Evolutionary conservation across 2,113 vertebrate species (phyloP), one percentile per base, ranked within the genome.

Genomic region (Xiphophorus hellerii): DNA sequence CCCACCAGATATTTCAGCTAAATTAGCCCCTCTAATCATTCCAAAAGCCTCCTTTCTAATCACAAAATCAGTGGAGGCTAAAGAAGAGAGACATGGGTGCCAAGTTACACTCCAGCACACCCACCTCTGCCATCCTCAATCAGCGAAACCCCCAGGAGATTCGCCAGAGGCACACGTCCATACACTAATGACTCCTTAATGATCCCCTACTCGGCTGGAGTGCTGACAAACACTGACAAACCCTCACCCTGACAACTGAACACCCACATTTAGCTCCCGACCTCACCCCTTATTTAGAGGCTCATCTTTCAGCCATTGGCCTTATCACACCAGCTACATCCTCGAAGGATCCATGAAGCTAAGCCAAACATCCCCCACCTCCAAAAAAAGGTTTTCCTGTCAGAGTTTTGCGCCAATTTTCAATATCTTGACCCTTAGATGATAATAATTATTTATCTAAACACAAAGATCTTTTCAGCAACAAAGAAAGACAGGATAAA

Each of bases 151-250:
- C 80, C 76, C 39, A 48, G 65, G 76, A 86, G 84, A 89, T 75
- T 62, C 48, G 5, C 70, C 3, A 37, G 76, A 89, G 83, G 77
- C 88, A 89, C 84, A 83, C 54, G 74, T 86, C 84, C 81, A 88
- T 82, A 63, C 78, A 80, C 84, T 92, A 92, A 91, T 89, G 84
- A 90, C 83, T 86, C 82, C 84, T 84, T 91, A 92, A 91, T 90
- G 84, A 85, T 87, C 90, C 80, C 69, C 81, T 83, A 82, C 87
- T 80, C 78, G 74, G 60, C 79, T n/a, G 31, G 67, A 78, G 84
- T 37, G 71, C 80, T 90, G 82, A 93, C 84, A 87, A 87, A 82
- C 83, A 88, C 77, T 86, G 88, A 89, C 87, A 78, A 87, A 85
- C 80, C 66, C 84, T 82, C 61, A 85, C 87, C 88, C 82, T 86